Conservation (phyloP, 2,113 vertebrate species). For the Etheostoma cragini region DNA sequence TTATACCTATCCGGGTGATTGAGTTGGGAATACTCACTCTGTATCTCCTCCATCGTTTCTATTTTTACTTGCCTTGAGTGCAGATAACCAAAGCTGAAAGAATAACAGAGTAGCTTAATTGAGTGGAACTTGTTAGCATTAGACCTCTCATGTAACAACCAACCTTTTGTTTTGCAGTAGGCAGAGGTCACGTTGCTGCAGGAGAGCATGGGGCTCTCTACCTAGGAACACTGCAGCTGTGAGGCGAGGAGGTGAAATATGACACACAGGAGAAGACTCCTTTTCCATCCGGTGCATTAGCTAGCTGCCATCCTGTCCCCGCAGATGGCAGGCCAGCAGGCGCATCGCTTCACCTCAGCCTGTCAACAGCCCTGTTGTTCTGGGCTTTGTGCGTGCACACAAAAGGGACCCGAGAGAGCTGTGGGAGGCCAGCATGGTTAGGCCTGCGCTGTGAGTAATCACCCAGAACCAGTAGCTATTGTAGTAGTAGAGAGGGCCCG, state of each 20-base stretch:
- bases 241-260: slow-evolving; percentile 64
- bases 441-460: slow-evolving; percentile 4
- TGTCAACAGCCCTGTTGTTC: slow-evolving; percentile 74
- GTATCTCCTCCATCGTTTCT: not conserved
- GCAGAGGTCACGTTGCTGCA: not conserved
- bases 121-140: slow-evolving; percentile 4
- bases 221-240: slow-evolving; percentile 51
- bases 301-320: slow-evolving; percentile 38
- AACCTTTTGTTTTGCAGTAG: slow-evolving; percentile 28
- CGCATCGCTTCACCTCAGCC: slow-evolving; percentile 73
- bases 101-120: not conserved
- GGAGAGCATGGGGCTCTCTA: slow-evolving; percentile 9
- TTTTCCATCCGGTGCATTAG: slow-evolving; percentile 39
- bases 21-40: not conserved
- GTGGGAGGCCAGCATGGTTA: slow-evolving; percentile 22
- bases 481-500: not conserved
- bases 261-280: slow-evolving; percentile 58
- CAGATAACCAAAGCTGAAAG: slow-evolving; percentile 11
- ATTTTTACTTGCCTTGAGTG: slow-evolving; percentile 1
- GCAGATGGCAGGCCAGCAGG: slow-evolving; percentile 60
- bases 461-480: slow-evolving; percentile 49
- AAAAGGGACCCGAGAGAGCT: slow-evolving; percentile 66
- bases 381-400: slow-evolving; percentile 65
- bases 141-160: slow-evolving; percentile 33
- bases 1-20: not conserved